Evolutionary conservation across 2,888 invertebrate genomes (phyloP), one percentile per base, ranked within the genome.

Genomic region (Suillia variegata): DNA sequence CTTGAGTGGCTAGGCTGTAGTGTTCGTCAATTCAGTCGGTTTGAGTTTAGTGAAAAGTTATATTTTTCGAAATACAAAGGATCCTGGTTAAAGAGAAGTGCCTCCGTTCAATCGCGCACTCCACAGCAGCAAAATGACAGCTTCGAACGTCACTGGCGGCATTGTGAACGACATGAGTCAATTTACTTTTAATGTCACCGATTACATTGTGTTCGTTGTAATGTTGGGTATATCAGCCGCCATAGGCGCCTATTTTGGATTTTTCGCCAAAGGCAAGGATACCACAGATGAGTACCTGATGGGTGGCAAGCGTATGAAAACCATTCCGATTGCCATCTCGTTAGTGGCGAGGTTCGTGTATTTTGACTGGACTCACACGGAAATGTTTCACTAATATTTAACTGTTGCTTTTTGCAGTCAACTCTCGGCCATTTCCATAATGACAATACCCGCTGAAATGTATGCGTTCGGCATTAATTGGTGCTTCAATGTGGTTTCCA

Each of bases 301-400:
- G 75, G 87, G 87, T 2, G 84, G 85, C 57, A 83, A 84, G 64
- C 82, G 82, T 38, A 84, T 87, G 83, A 83, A 84, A 62, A 83
- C 85, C 2, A 80, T 88, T 58, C 88, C 88, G 1, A 85, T 88
- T 50, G 84, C 88, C 34, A 85, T 88, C 71, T 88, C 87, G 0
- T 77, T 89, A 22, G 83, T 88, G 63, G 87, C 88, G 48, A 78
- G 69, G 69, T 69, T 34, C 18, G 63, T 52, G n/a, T 26, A 26
- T 10, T 26, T 26, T 26, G 10, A 10, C 26, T 26, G 5, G 26
- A n/a, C n/a, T n/a, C n/a, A n/a, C n/a, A n/a, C n/a, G n/a, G n/a
- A n/a, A n/a, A n/a, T 26, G 26, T 6, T 26, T 26, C 26, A 26
- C n/a, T n/a, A n/a, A n/a, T n/a, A n/a, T n/a, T n/a, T n/a, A n/a